Conservation (phyloP, 2,797 vertebrate genomes). For the Remorina albescens region DNA sequence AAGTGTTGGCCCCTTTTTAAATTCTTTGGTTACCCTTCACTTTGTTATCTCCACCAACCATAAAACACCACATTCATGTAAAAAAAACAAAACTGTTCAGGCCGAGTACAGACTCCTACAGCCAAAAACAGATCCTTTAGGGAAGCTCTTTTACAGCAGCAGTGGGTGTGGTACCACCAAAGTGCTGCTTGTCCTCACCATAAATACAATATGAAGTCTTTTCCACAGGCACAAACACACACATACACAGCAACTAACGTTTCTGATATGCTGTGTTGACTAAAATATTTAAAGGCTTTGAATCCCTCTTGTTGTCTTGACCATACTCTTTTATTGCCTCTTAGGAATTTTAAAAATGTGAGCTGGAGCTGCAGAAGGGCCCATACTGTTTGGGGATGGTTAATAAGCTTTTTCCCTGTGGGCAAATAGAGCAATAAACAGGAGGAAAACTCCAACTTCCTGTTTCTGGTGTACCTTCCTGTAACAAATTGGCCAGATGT, state of each 20-base stretch:
- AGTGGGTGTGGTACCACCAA: constrained; percentile 57
- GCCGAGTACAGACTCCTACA: constrained; percentile 20
- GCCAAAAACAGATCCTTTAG: constrained; percentile 44
- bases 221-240: not conserved
- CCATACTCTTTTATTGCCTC: not conserved
- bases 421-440: constrained; percentile 41
- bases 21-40: no score
- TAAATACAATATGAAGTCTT: constrained; percentile 34
- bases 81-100: constrained; percentile 37
- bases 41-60: constrained; percentile 3
- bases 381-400: not conserved
- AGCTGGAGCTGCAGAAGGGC: constrained; percentile 19
- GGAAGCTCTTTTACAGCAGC: constrained; percentile 41
- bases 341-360: constrained; percentile 19
- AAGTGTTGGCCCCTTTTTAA: no score
- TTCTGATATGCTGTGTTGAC: not conserved
- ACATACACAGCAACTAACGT: not conserved
- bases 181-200: constrained; percentile 17
- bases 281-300: not conserved
- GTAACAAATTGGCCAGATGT: constrained; percentile 17
- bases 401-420: constrained; percentile 32
- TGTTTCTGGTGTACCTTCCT: constrained; percentile 56
- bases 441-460: constrained; percentile 53
- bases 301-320: not conserved
- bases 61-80: constrained; percentile 41